Conservation (phyloP, 2,113 vertebrate genomes). For the Meriones unguiculatus region DNA sequence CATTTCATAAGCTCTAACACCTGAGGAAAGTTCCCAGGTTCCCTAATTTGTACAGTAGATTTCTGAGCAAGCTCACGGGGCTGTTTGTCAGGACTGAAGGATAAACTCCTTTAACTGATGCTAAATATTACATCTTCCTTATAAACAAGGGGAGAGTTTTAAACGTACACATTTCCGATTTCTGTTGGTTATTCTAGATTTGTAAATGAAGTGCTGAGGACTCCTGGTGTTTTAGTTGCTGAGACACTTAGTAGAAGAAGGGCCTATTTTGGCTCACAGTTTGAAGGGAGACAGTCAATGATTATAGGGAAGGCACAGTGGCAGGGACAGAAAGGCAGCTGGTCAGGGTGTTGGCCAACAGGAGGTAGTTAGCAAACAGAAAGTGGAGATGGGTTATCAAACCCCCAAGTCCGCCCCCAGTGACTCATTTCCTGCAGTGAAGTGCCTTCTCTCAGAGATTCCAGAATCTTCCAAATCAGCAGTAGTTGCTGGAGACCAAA, state of each 20-base stretch:
- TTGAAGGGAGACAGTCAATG: neutral
- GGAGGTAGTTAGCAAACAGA: neutral
- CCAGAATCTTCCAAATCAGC: neutral
- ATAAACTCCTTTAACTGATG: neutral
- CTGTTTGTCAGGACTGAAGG: neutral
- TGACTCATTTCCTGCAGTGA: neutral
- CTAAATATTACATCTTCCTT: neutral
- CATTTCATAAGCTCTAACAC: slow-evolving; percentile 9
- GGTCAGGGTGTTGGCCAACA: neutral
- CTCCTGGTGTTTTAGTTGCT: neutral
- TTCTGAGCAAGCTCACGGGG: neutral
- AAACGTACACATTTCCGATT: neutral
- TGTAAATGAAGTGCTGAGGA: neutral
- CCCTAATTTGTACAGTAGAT: neutral
- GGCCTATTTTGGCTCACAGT: neutral
- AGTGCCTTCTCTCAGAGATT: neutral
- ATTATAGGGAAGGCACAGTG: neutral
- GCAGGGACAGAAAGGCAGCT: neutral
- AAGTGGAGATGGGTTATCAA: neutral
- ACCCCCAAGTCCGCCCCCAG: neutral
- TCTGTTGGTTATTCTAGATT: neutral
- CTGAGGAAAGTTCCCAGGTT: neutral
- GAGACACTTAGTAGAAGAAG: neutral
- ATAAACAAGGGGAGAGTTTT: slow-evolving; percentile 7
- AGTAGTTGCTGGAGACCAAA: neutral